phyloP scores from a whole-genome alignment of 2,888 invertebrate genomes.

The Sympetrum striolatum region DNA sequence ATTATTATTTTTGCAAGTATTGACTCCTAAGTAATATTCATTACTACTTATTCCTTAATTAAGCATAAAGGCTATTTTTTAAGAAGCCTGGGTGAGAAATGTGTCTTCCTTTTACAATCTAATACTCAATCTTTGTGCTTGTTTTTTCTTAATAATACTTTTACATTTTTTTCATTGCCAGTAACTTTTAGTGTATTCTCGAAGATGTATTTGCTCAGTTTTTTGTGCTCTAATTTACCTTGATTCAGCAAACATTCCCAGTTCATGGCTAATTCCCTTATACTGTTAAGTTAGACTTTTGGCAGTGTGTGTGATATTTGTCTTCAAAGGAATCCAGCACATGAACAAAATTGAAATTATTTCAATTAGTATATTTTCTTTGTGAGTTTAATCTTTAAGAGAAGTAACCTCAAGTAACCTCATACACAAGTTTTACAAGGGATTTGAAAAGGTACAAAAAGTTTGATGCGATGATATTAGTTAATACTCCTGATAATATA shows the following conservation, averaged over 20 bases:
- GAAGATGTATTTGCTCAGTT: not conserved
- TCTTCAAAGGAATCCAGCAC: not conserved
- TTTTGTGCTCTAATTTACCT: not conserved
- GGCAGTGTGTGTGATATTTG: not conserved
- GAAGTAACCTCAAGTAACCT: conserved; percentile 12
- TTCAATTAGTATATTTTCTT: not conserved
- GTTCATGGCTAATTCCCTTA: conserved; percentile 26
- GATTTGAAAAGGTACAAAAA: conserved; percentile 40
- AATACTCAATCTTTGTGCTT: not conserved
- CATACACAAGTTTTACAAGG: conserved; percentile 35
- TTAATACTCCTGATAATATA: conserved; percentile 20
- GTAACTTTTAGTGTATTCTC: not conserved
- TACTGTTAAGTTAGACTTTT: conserved; percentile 15
- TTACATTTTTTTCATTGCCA: not conserved
- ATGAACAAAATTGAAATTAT: not conserved
- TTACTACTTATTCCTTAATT: not conserved
- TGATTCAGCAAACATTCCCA: conserved; percentile 20
- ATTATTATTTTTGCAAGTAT: not conserved
- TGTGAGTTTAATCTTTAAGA: not conserved
- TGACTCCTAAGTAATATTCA: not conserved
- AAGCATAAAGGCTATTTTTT: not conserved
- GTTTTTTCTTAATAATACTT: not conserved
- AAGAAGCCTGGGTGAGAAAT: not conserved
- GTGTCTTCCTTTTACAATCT: conserved; percentile 11
- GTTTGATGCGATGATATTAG: not conserved